These are phyloP conservation scores for Drosophila sp. DNA, from an alignment of 1,140 invertebrate genomes.

Conservation along the genomic window DNA sequence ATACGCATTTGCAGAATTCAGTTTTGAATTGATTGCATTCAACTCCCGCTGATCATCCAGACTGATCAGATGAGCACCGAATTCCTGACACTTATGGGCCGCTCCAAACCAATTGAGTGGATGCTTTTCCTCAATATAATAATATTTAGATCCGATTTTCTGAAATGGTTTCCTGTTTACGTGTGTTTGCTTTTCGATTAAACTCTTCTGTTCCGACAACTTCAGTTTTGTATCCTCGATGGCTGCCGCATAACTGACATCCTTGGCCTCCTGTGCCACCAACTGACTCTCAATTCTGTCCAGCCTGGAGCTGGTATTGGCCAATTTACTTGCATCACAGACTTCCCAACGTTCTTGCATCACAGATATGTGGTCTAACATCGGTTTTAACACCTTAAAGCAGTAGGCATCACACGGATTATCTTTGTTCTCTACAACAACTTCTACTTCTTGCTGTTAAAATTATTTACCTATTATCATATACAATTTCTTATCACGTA, in stretches of 20 bases:
- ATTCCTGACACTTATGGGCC: slow-evolving; percentile 1
- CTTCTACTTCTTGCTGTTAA: background rate
- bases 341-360: slow-evolving; percentile 4
- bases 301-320: background rate
- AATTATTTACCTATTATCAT: background rate
- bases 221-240: background rate
- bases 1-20: background rate
- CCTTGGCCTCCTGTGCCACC: background rate
- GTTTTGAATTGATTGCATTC: background rate
- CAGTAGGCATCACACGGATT: slow-evolving; percentile 25
- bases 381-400: slow-evolving; percentile 18
- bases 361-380: slow-evolving; percentile 9
- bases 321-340: background rate
- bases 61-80: slow-evolving; percentile 6
- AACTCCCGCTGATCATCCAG: background rate
- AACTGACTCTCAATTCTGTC: slow-evolving; percentile 9
- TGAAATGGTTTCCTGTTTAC: background rate
- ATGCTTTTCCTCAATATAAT: background rate
- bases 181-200: background rate
- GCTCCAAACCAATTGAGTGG: slow-evolving; percentile 27
- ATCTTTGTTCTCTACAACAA: background rate
- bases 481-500: background rate
- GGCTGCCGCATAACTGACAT: background rate
- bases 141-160: slow-evolving; percentile 24
- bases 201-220: background rate